Base-by-base conservation (phyloP, 2,113 vertebrate species). In the Carassius auratus region DNA sequence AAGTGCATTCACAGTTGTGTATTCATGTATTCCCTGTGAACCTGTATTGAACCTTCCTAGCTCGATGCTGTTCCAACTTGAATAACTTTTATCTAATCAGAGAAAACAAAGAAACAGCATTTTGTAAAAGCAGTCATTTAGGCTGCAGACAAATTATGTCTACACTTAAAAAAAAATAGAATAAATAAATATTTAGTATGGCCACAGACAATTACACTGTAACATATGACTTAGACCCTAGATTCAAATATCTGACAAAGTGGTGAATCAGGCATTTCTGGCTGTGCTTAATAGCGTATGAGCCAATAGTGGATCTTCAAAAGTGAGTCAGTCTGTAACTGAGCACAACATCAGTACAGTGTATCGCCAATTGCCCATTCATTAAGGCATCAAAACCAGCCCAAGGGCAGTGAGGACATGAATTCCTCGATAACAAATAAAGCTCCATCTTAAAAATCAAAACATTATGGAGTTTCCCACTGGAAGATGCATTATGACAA, bases 291-390 rank as follows among this genome's bases (percentile, higher is more conserved):
- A 83, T 15, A 85, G 71, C 26, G 75, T 21, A n/a, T 36, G n/a
- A 52, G 19, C 13, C 17, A 59, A 75, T 1, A 52, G 30, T 62
- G 73, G 38, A 75, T 85, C n/a, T 59, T 30, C 13, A 55, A 48
- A 80, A 42, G 4, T 61, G 15, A 83, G 30, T 76, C 48, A 42
- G 9, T 57, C 80, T 57, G 38, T 26, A 68, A 68, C 6, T 36
- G 62, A 81, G 42, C 38, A 6, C 86, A 52, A 15, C 75, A 85
- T 68, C 61, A 85, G 59, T 68, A 30, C 50, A 74, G 33, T 19
- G 21, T 84, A 45, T 57, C 6, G 42, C n/a, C 68, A 84, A 55
- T 33, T 66, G 38, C 13, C 61, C 42, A 76, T 87, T 66, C 61
- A 74, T 84, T 80, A 42, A 30, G 30, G 10, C 68, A 81, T 7